Evolutionary conservation across 1,140 invertebrate species (phyloP).

Genomic region (Bombus picipes): DNA sequence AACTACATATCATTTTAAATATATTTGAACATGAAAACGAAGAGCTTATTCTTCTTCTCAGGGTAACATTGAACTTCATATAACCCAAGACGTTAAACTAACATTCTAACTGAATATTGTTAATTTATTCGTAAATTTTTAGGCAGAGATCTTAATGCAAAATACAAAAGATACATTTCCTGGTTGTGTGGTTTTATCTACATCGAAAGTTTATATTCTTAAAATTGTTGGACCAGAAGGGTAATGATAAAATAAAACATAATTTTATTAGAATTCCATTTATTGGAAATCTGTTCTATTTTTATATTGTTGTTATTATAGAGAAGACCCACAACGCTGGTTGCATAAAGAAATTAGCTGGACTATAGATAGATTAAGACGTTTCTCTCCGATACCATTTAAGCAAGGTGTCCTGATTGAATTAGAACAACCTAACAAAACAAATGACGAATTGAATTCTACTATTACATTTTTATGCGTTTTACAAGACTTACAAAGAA

Average conservation of each 20-base stretch:
- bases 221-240: slow-evolving; percentile 81
- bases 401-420: slow-evolving; percentile 80
- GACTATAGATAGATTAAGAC: slow-evolving; percentile 78
- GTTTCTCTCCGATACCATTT: slow-evolving; percentile 78
- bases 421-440: slow-evolving; percentile 74
- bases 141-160: slow-evolving; percentile 80
- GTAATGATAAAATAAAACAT: slow-evolving; percentile 67
- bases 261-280: background rate
- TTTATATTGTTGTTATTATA: slow-evolving; percentile 32
- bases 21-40: slow-evolving; percentile 84
- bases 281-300: background rate
- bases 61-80: slow-evolving; percentile 70
- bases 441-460: slow-evolving; percentile 62
- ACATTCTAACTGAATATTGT: background rate
- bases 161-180: slow-evolving; percentile 72
- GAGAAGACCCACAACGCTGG: slow-evolving; percentile 80
- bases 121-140: slow-evolving; percentile 5
- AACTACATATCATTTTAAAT: slow-evolving; percentile 83
- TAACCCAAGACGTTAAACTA: background rate
- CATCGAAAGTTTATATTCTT: slow-evolving; percentile 83
- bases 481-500: slow-evolving; percentile 81
- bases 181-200: slow-evolving; percentile 84
- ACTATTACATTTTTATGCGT: slow-evolving; percentile 76
- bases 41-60: slow-evolving; percentile 83
- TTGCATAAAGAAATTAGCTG: slow-evolving; percentile 78